These are phyloP conservation scores for Siniperca obscura DNA, from an alignment of 2,797 vertebrate genomes.

Conservation along the genomic window DNA sequence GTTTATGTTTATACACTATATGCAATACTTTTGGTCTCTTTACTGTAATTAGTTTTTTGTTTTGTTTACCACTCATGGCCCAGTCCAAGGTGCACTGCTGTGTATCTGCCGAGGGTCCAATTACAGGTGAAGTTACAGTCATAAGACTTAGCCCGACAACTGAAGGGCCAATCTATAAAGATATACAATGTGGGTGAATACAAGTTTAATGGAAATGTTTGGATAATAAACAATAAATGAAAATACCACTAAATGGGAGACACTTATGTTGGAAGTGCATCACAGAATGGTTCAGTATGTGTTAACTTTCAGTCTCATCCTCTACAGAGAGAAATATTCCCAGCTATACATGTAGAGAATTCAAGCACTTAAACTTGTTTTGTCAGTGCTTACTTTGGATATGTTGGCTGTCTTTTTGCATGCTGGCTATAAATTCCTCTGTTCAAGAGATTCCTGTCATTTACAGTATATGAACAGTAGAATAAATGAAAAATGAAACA, in stretches of 20 bases:
- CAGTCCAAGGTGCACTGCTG: slow-evolving; percentile 73
- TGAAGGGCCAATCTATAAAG: slow-evolving; percentile 68
- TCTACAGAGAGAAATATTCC: background rate
- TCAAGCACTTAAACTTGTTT: background rate
- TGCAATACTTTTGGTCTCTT: background rate
- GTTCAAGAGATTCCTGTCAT: background rate
- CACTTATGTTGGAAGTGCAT: background rate
- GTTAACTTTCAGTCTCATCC: background rate
- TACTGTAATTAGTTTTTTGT: background rate
- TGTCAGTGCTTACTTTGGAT: background rate
- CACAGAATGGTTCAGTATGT: background rate
- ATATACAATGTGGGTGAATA: slow-evolving; percentile 20
- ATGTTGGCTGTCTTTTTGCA: background rate
- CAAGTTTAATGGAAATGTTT: background rate
- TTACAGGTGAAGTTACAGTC: slow-evolving; percentile 80
- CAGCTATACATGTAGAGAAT: background rate
- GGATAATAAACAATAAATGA: background rate
- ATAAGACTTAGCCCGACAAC: slow-evolving; percentile 80
- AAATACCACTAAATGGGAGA: background rate
- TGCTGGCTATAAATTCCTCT: slow-evolving; percentile 1
- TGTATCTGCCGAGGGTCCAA: slow-evolving; percentile 30
- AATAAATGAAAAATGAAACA: background rate
- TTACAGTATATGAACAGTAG: background rate
- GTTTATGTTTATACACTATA: background rate
- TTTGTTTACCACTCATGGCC: slow-evolving; percentile 74